Evolutionary conservation across 2,797 vertebrate species (phyloP).

Genomic region (Rhincodon typus): DNA sequence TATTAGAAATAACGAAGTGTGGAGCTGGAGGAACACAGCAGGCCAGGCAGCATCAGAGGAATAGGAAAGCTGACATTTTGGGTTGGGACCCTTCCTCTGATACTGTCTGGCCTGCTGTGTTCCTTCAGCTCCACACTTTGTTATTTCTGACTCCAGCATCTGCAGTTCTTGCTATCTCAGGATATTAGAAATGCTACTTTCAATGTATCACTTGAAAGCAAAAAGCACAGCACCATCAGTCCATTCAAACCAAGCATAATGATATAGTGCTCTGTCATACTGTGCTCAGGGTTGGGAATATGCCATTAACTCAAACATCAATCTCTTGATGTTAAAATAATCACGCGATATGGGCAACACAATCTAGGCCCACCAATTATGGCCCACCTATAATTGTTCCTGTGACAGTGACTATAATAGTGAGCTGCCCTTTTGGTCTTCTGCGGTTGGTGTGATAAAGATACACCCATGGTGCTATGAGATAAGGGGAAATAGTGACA

Average conservation of each 20-base stretch:
- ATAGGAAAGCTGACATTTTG: too few species aligned
- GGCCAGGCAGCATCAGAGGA: too few species aligned
- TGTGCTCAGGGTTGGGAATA: not conserved
- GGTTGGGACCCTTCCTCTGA: too few species aligned
- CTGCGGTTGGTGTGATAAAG: not conserved
- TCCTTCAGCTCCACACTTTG: too few species aligned
- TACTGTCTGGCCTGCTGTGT: too few species aligned
- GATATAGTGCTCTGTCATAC: not conserved
- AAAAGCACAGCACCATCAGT: not conserved
- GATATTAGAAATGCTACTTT: not conserved
- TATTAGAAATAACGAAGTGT: too few species aligned
- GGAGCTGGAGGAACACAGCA: too few species aligned
- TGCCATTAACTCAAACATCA: not conserved
- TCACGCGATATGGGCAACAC: not conserved
- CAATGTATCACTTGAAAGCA: not conserved
- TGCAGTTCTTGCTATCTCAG: too few species aligned
- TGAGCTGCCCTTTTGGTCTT: not conserved
- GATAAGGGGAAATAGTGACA: not conserved
- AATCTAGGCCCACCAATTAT: not conserved
- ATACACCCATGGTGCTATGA: not conserved
- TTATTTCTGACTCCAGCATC: too few species aligned
- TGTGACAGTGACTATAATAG: not conserved
- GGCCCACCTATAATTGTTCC: not conserved
- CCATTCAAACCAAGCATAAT: not conserved
- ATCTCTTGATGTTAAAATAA: not conserved